These are phyloP conservation scores for Ophioninae sp. DNA, from an alignment of 2,888 invertebrate genomes.

Conservation along the genomic window DNA sequence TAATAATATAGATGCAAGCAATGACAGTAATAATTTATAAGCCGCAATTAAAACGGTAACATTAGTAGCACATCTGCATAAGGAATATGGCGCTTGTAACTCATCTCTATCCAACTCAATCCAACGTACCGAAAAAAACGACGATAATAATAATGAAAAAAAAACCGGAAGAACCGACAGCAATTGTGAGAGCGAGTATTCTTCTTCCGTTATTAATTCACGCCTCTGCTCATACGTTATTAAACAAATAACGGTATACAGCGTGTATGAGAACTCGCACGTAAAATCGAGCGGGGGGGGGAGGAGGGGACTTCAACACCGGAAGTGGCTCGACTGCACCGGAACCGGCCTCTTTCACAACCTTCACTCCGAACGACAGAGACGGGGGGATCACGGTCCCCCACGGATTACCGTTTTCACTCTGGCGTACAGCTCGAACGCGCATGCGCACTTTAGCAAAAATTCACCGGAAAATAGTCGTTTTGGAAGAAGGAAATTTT, in stretches of 20 bases:
- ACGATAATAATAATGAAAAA: background rate
- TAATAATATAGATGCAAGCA: conserved; percentile 28
- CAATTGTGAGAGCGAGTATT: background rate
- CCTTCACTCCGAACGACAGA: conserved; percentile 37
- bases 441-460: background rate
- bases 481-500: too few species aligned
- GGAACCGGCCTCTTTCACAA: conserved; percentile 73
- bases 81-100: conserved; percentile 24
- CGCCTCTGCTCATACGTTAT: conserved; percentile 44
- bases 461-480: background rate
- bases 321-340: conserved; percentile 71
- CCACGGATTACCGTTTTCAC: conserved; percentile 46
- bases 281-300: conserved; percentile 12
- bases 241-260: conserved; percentile 46
- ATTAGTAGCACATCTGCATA: background rate
- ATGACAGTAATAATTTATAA: background rate
- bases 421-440: conserved; percentile 35
- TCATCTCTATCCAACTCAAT: conserved; percentile 1
- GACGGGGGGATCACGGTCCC: conserved; percentile 17
- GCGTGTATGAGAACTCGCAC: conserved; percentile 11
- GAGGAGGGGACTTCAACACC: conserved; percentile 61
- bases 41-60: conserved; percentile 48
- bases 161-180: background rate
- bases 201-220: conserved; percentile 11
- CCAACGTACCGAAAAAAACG: conserved; percentile 6